A percentile compares a stretch with the other conserved stretches of the same genome.
Evolutionary conservation across 2,797 vertebrate species (phyloP).

Genomic region (Salarias fasciatus): DNA sequence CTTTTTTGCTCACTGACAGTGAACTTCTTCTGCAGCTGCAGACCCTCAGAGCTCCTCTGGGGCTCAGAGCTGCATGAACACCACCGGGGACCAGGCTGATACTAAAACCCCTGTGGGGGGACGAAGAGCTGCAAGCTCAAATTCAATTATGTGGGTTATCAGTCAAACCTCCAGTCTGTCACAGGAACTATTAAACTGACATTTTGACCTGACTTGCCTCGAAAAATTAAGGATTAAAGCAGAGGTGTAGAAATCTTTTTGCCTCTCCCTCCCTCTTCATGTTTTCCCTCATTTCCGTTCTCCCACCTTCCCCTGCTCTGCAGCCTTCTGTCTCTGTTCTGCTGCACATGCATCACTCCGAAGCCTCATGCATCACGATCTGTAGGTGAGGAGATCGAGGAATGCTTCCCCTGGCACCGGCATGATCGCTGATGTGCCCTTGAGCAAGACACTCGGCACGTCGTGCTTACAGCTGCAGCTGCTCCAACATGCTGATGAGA

Average conservation of each 20-base stretch:
- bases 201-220: background rate
- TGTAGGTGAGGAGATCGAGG: constrained; percentile 38
- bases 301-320: constrained; percentile 12
- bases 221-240: too few species aligned
- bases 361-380: constrained; percentile 35
- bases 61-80: background rate
- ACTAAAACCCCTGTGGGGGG: background rate
- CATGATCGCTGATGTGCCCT: constrained; percentile 22
- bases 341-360: constrained; percentile 13
- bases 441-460: constrained; percentile 14
- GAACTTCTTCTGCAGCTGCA: too few species aligned
- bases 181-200: background rate
- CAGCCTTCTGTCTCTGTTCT: constrained; percentile 4
- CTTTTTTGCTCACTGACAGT: too few species aligned
- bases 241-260: background rate
- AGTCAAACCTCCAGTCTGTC: background rate
- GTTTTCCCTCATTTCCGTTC: background rate
- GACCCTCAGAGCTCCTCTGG: too few species aligned
- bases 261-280: background rate
- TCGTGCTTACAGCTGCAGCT: too few species aligned
- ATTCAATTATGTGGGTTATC: background rate
- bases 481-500: too few species aligned
- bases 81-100: background rate
- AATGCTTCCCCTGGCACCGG: constrained; percentile 31
- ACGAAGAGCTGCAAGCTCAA: background rate